Conservation (phyloP, 1,140 invertebrate genomes). For the Yoshiicerus persimilis region DNA sequence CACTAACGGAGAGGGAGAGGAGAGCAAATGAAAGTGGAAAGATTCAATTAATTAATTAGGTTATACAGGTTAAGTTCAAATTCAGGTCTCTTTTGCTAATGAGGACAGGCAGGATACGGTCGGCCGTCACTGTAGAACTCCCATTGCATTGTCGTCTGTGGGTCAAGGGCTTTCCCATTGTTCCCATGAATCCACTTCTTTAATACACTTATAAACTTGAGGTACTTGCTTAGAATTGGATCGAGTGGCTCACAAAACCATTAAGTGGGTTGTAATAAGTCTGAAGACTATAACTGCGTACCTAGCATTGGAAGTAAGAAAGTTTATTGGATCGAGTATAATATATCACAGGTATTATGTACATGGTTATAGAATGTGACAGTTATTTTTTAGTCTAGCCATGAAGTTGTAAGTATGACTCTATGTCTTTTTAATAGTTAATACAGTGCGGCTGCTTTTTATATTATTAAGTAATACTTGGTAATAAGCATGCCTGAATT, state of each 20-base stretch:
- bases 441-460: background rate
- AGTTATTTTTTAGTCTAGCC: background rate
- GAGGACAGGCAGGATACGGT: background rate
- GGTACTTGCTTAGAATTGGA: background rate
- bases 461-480: background rate
- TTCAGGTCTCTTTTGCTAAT: background rate
- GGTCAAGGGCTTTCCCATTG: background rate
- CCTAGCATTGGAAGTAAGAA: background rate
- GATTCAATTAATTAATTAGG: constrained; percentile 2
- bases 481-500: background rate
- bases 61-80: background rate
- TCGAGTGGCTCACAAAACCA: background rate
- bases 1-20: background rate
- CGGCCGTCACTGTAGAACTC: background rate
- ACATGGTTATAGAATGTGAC: no score
- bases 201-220: background rate
- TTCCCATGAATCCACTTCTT: background rate
- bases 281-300: background rate
- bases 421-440: no score
- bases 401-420: background rate
- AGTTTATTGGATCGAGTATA: background rate
- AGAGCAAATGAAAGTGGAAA: background rate
- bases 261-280: background rate
- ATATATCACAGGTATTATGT: background rate
- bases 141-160: constrained; percentile 14